A percentile compares a stretch with the other conserved stretches of the same genome.
Conservation (phyloP, 2,797 vertebrate species). For the Clarias platycephalus region DNA sequence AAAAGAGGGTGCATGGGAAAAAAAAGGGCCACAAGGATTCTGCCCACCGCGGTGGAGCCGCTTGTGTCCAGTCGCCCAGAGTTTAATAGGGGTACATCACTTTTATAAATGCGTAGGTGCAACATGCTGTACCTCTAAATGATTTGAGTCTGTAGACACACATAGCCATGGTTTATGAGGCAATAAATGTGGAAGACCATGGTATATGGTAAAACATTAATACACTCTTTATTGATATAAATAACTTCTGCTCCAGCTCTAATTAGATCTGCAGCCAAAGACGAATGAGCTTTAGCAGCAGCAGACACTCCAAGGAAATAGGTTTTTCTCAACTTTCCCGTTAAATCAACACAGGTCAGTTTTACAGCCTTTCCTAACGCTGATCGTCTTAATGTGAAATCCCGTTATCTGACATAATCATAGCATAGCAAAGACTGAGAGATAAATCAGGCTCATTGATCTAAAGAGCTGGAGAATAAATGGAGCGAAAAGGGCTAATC, state of each 20-base stretch:
- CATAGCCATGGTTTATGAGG: constrained; percentile 14
- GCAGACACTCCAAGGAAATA: background rate
- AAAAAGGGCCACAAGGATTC: constrained; percentile 3
- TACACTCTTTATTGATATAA: constrained; percentile 34
- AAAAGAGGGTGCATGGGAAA: background rate
- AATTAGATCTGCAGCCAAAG: background rate
- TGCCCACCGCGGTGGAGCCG: background rate
- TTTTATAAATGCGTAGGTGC: background rate
- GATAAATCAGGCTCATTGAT: constrained; percentile 57
- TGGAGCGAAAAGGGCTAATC: constrained; percentile 44
- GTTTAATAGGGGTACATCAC: background rate
- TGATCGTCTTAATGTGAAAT: constrained; percentile 24
- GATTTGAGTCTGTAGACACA: background rate
- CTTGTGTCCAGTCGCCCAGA: background rate
- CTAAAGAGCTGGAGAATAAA: constrained; percentile 45
- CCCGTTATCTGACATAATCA: constrained; percentile 36
- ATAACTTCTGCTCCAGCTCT: constrained; percentile 2
- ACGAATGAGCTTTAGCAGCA: constrained; percentile 4
- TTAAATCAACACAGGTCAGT: background rate
- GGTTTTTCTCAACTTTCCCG: background rate
- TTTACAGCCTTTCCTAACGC: constrained; percentile 16
- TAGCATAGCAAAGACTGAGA: constrained; percentile 54
- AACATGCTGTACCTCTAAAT: background rate
- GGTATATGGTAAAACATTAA: constrained; percentile 6
- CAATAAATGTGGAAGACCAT: background rate